Evolutionary conservation across 2,113 vertebrate species (phyloP).

Genomic region (Carollia perspicillata): DNA sequence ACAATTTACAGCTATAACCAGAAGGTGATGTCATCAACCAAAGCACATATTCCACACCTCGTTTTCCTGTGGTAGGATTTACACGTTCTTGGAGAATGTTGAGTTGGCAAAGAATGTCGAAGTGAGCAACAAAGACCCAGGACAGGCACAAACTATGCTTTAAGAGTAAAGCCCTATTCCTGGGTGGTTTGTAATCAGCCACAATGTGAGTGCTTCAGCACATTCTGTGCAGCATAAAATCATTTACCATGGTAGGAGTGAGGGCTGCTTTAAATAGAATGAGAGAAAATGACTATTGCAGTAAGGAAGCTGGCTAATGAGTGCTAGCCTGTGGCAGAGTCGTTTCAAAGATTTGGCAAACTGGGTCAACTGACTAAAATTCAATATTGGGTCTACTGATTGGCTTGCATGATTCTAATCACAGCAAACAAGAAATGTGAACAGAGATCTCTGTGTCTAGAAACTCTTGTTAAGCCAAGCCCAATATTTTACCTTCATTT

Average conservation of each 20-base stretch:
- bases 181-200: constrained; percentile 64
- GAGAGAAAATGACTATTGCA: constrained; percentile 58
- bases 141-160: constrained; percentile 71
- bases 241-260: constrained; percentile 55
- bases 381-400: background rate
- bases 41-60: constrained; percentile 75
- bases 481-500: background rate
- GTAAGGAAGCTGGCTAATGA: constrained; percentile 46
- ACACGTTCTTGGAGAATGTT: constrained; percentile 78
- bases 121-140: constrained; percentile 74
- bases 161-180: constrained; percentile 72
- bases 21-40: constrained; percentile 79
- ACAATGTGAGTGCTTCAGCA: constrained; percentile 73
- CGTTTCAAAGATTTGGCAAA: background rate
- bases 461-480: background rate
- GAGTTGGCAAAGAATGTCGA: constrained; percentile 74
- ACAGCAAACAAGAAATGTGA: background rate
- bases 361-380: background rate
- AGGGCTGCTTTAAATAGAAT: constrained; percentile 53
- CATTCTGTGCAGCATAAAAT: constrained; percentile 63
- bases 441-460: background rate
- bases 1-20: constrained; percentile 74
- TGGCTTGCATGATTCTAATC: background rate
- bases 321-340: background rate
- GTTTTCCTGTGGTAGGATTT: constrained; percentile 79